Conservation (phyloP, 2,113 vertebrate genomes). For the Erythrolamprus reginae region DNA sequence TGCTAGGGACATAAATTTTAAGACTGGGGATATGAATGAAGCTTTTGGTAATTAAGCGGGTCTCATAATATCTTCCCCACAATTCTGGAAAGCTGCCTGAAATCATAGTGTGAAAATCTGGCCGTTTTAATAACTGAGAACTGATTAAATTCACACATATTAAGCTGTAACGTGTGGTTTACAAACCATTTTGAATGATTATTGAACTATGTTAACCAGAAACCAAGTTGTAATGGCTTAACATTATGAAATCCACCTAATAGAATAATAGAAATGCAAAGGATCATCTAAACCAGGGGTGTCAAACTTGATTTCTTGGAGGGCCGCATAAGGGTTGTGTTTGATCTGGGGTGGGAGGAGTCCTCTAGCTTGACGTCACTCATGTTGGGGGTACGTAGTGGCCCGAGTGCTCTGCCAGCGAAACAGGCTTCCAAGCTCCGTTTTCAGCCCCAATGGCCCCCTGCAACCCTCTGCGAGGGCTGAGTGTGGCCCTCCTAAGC, state of each 20-base stretch:
- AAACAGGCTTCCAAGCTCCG: too few relatives aligned
- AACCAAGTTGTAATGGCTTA: background rate
- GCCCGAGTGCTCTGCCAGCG: too few relatives aligned
- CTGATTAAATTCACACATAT: background rate
- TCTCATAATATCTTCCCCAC: background rate
- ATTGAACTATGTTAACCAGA: background rate
- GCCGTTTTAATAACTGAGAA: background rate
- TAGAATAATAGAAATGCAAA: background rate
- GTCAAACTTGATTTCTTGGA: too few relatives aligned
- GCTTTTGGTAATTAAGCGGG: background rate
- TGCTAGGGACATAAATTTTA: background rate
- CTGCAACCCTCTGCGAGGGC: too few relatives aligned
- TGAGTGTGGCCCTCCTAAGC: too few relatives aligned
- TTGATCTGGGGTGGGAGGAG: too few relatives aligned
- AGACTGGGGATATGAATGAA: background rate
- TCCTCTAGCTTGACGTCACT: too few relatives aligned
- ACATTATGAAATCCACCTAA: background rate
- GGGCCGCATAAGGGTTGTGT: too few relatives aligned
- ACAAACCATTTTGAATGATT: background rate
- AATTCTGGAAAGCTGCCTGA: background rate
- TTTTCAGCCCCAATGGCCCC: too few relatives aligned
- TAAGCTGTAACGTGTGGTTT: background rate
- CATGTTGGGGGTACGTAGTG: too few relatives aligned
- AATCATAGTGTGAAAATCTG: background rate
- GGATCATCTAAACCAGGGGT: background rate